phyloP scores from a whole-genome alignment of 1,140 invertebrate species.

The Heliconius hewitsoni region DNA sequence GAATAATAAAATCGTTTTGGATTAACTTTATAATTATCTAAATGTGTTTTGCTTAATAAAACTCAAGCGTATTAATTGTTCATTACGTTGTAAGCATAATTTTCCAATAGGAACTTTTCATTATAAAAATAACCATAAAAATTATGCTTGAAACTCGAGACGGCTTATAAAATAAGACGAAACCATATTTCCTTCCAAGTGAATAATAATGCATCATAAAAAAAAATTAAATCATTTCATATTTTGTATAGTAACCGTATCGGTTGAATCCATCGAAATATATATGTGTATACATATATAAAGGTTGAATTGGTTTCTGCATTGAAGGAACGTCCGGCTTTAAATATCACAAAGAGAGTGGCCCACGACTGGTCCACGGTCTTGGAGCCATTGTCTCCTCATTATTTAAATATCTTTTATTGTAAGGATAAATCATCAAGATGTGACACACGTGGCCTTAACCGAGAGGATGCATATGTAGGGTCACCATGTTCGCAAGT shows the following conservation, averaged over 20 bases:
- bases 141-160: conserved; percentile 1
- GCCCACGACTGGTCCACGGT: conserved; percentile 14
- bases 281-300: conserved; percentile 5
- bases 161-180: conserved; percentile 12
- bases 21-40: neutral
- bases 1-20: no score
- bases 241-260: conserved; percentile 16
- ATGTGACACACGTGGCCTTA: conserved; percentile 25
- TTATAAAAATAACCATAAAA: neutral
- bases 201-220: conserved; percentile 15
- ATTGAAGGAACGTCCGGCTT: conserved; percentile 25
- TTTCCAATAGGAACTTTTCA: conserved; percentile 3
- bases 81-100: neutral
- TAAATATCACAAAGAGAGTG: conserved; percentile 23
- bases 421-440: conserved; percentile 30
- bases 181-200: conserved; percentile 14
- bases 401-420: conserved; percentile 34
- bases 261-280: conserved; percentile 17
- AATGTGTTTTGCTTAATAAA: neutral
- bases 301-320: conserved; percentile 11
- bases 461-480: conserved; percentile 19
- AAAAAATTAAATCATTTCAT: conserved; percentile 11
- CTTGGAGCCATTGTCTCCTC: conserved; percentile 26
- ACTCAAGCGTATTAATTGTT: neutral
- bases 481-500: conserved; percentile 7